Conservation (phyloP, 1,140 invertebrate species). For the Anoplophora glabripennis region DNA sequence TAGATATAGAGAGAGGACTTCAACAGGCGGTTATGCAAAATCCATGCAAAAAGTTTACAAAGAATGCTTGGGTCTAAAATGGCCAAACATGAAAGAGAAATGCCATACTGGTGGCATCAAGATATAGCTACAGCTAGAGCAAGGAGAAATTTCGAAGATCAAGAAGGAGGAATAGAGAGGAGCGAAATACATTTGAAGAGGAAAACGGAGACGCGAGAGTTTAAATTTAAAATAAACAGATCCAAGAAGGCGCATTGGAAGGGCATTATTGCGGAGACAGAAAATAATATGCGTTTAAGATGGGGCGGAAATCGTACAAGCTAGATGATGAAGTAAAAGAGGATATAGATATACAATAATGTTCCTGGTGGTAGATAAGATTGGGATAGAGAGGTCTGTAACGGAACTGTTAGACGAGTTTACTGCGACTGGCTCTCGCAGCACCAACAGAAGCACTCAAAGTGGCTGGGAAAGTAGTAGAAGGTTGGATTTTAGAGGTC, state of each 20-base stretch:
- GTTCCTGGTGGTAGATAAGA: neutral
- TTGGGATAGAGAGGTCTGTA: neutral
- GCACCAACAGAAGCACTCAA: neutral
- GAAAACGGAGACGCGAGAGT: neutral
- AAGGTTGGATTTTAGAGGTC: neutral
- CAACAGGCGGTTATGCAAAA: neutral
- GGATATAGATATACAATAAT: neutral
- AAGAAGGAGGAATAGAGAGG: neutral
- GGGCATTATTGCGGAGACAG: neutral
- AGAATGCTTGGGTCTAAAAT: too few relatives aligned
- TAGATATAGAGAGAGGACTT: neutral
- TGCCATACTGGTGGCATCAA: too few relatives aligned
- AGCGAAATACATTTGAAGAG: too few relatives aligned
- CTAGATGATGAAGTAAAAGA: neutral
- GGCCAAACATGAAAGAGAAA: too few relatives aligned
- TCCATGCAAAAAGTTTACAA: neutral
- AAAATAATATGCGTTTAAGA: constrained; percentile 3
- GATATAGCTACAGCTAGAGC: neutral
- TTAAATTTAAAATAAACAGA: constrained; percentile 1
- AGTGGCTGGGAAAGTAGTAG: neutral
- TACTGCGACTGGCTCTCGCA: neutral
- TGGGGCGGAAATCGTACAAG: neutral
- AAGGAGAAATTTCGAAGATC: neutral
- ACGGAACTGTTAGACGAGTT: neutral
- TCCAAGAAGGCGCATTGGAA: constrained; percentile 3